These are phyloP conservation scores for Arnoldichthys spilopterus DNA, from an alignment of 2,797 vertebrate species.

Conservation along the genomic window DNA sequence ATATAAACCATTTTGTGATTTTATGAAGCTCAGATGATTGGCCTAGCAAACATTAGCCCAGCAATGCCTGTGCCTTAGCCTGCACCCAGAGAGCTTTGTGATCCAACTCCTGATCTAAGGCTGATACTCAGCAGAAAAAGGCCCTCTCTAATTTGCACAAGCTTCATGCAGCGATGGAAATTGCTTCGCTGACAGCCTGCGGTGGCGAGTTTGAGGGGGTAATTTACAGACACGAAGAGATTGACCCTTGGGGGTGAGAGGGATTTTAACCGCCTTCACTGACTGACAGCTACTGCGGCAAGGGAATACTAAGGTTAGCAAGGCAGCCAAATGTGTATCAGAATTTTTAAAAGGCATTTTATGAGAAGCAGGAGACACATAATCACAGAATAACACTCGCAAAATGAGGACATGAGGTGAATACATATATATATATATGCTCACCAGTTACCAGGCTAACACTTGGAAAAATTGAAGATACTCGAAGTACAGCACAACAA, in stretches of 20 bases:
- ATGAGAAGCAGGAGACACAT: not conserved
- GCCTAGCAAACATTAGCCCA: not conserved
- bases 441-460: not conserved
- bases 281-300: slow-evolving; percentile 22
- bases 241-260: not conserved
- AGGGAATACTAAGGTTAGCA: not conserved
- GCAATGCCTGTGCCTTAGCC: not conserved
- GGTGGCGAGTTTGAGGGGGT: not conserved
- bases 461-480: too few species aligned
- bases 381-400: slow-evolving; percentile 1
- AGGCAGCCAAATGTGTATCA: slow-evolving; percentile 10
- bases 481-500: not conserved
- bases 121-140: not conserved
- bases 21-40: not conserved
- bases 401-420: slow-evolving; percentile 6
- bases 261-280: slow-evolving; percentile 2
- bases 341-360: slow-evolving; percentile 29
- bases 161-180: not conserved
- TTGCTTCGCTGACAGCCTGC: not conserved
- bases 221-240: not conserved
- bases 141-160: not conserved
- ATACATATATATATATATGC: not conserved
- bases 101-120: not conserved
- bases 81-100: not conserved
- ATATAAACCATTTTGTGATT: too few species aligned